phyloP scores from a whole-genome alignment of 1,140 invertebrate genomes.

The Xylocopa sonorina region DNA sequence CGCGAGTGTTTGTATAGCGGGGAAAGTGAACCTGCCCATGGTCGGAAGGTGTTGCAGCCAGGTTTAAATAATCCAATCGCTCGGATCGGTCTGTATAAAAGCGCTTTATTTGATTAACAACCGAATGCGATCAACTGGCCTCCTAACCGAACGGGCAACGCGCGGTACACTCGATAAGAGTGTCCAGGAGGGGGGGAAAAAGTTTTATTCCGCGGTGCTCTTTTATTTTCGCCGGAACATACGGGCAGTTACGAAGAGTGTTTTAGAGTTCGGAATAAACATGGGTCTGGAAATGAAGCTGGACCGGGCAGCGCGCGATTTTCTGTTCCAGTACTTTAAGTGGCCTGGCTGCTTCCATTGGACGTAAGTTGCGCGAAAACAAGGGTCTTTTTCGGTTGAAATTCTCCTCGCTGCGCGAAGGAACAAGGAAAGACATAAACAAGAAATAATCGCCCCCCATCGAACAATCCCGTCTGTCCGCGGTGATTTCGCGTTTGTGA shows the following conservation, averaged over 20 bases:
- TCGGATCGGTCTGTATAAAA: background rate
- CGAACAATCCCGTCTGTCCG: no score
- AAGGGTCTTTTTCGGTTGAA: background rate
- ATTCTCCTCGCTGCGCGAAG: no score
- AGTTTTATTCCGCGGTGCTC: background rate
- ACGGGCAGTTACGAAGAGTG: background rate
- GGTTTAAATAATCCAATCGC: constrained; percentile 15
- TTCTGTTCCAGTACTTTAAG: constrained; percentile 16
- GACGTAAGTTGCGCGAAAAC: background rate
- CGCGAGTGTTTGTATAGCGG: constrained; percentile 53
- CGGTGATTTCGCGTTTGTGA: constrained; percentile 3
- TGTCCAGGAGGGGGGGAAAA: background rate
- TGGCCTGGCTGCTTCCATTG: constrained; percentile 1
- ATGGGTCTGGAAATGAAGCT: background rate
- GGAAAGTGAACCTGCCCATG: constrained; percentile 60
- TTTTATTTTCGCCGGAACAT: background rate
- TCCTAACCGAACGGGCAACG: background rate
- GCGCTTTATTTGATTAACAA: background rate
- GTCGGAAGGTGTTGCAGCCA: constrained; percentile 27
- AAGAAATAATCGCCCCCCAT: no score
- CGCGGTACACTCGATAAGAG: no score
- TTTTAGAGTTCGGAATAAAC: constrained; percentile 10
- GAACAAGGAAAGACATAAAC: no score
- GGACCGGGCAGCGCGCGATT: background rate
- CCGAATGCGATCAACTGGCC: background rate